Evolutionary conservation across 2,113 vertebrate genomes (phyloP), one percentile per base, ranked within the genome.

Genomic region (Catharus fuscescens): DNA sequence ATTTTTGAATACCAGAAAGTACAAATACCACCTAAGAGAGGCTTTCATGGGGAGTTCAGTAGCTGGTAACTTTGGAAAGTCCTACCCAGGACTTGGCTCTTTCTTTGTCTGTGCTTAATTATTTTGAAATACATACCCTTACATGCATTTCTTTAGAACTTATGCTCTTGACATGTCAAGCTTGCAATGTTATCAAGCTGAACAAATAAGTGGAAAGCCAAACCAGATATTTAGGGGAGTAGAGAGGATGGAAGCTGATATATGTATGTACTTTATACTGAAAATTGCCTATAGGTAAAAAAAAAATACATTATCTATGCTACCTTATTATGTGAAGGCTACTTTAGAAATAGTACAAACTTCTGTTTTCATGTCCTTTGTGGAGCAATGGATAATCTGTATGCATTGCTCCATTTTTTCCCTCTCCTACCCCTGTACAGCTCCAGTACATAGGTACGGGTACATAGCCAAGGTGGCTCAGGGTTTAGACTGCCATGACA

Each of bases 401-500:
- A 40, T 12, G 1, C 8, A 12, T 14, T 50, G 6, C 2, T 62
- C 12, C 23, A 42, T n/a, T 6, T 54, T 74, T 52, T 54, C 8
- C n/a, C 56, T 54, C 28, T 57, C 48, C 45, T 40, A 18, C 7
- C 10, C 8, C 20, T 47, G 24, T 14, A 29, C 10, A 50, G 1
- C 24, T 44, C 31, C 18, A n/a, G 18, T 26, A 9, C 38, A 12
- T 0, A 23, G 2, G 6, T 26, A 24, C 5, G 5, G 2, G 23
- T 38, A 54, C 4, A 29, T 0, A 36, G 24, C 32, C 69, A 65
- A 29, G 14, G 12, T 57, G 36, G 14, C 24, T 61, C 0, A 0
- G 26, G 17, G 4, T 70, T 56, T 29, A 59, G 32, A 34, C 26
- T 80, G 24, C 17, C 26, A 16, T 0, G 0, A 42, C 19, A 78